Percentiles rank a stretch among this genome's conserved stretches.
Evolutionary conservation across 2,888 invertebrate species (phyloP).

Genomic region (Chymomyza amoena): DNA sequence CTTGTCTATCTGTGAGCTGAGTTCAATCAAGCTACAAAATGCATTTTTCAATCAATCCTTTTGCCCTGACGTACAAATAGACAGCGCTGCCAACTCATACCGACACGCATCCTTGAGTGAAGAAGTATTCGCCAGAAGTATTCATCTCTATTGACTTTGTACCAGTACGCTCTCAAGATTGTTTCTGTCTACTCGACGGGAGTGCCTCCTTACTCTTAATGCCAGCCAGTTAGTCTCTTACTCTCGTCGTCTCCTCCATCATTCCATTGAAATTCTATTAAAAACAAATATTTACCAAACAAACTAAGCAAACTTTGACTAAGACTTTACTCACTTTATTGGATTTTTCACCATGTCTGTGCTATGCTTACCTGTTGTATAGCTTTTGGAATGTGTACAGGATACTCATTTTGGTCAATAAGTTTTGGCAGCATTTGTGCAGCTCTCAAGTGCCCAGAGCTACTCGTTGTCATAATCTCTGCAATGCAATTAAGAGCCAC

Average conservation of each 20-base stretch:
- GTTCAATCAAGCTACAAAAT: slow-evolving; percentile 14
- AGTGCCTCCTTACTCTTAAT: not conserved
- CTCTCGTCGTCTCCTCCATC: not conserved
- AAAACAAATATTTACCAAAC: not conserved
- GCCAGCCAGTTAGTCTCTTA: not conserved
- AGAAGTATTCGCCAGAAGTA: not conserved
- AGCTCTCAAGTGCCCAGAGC: not conserved
- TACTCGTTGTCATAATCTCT: not conserved
- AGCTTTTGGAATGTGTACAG: not conserved
- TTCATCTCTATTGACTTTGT: not conserved
- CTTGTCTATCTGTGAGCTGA: not conserved
- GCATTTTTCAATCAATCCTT: slow-evolving; percentile 27
- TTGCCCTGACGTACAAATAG: not conserved
- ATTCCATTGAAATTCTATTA: not conserved
- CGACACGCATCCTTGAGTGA: too few relatives aligned
- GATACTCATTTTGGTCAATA: too few relatives aligned
- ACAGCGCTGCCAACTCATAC: not conserved
- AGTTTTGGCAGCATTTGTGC: not conserved
- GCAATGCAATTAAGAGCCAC: not conserved
- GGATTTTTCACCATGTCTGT: not conserved
- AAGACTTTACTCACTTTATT: not conserved
- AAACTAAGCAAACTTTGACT: not conserved
- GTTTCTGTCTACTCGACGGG: too few relatives aligned
- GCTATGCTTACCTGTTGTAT: not conserved
- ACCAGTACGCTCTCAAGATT: not conserved